A percentile compares a stretch with the other conserved stretches of the same genome.
Evolutionary conservation across 2,888 invertebrate genomes (phyloP).

Genomic region (Nematopogon swammerdamellus): DNA sequence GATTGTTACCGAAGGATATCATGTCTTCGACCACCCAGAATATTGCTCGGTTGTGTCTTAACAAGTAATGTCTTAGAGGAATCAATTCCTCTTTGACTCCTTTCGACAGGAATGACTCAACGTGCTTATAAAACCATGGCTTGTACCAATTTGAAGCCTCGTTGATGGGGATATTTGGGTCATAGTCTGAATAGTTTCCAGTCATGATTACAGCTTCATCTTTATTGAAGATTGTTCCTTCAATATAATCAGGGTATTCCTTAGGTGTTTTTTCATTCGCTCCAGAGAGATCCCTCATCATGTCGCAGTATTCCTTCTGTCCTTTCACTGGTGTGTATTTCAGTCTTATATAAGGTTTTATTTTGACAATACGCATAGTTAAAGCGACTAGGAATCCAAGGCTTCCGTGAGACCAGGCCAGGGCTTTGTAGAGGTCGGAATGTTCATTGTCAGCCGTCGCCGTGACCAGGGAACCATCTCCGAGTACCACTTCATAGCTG

Average conservation of each 20-base stretch:
- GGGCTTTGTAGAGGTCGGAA: constrained; percentile 53
- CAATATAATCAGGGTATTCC: constrained; percentile 58
- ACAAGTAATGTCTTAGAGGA: constrained; percentile 60
- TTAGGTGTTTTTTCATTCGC: constrained; percentile 41
- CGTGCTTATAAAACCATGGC: constrained; percentile 70
- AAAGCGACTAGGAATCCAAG: constrained; percentile 63
- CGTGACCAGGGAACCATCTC: constrained; percentile 58
- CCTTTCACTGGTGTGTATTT: constrained; percentile 61
- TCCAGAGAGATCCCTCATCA: constrained; percentile 59
- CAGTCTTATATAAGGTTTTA: constrained; percentile 64
- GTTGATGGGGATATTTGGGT: constrained; percentile 49
- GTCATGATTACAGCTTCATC: constrained; percentile 65
- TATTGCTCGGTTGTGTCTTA: constrained; percentile 65
- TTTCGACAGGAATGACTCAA: constrained; percentile 51
- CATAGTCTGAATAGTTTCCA: constrained; percentile 61
- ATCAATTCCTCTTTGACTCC: constrained; percentile 58
- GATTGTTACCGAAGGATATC: constrained; percentile 68
- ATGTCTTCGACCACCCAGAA: constrained; percentile 73
- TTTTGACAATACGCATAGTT: constrained; percentile 58
- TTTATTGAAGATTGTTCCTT: constrained; percentile 62
- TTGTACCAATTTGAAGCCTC: constrained; percentile 63
- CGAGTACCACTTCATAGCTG: constrained; percentile 63
- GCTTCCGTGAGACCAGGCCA: constrained; percentile 68
- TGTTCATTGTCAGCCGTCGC: constrained; percentile 56
- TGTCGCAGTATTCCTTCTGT: constrained; percentile 61